Base-by-base conservation (phyloP, 1,140 invertebrate genomes). In the Dryas iulia region DNA sequence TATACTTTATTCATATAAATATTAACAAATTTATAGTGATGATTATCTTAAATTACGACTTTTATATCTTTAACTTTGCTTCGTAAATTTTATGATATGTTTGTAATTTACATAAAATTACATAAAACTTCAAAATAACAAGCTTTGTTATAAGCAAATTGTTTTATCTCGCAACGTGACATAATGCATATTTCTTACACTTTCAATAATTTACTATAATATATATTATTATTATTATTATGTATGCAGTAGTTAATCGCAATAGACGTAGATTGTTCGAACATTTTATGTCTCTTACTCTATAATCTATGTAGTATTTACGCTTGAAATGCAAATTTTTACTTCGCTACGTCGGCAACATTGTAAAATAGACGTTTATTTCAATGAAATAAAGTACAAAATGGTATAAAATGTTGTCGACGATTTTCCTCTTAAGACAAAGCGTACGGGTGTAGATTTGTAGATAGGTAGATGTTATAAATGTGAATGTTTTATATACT, bases 401-500 rank as follows among this genome's bases (percentile, higher is more conserved):
- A 71, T 58, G 26, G 26, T 53, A 23, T 63, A n/a, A 71, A 74
- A 69, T 58, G 76, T 76, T 74, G 67, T 73, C 66, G 66, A 69
- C 66, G 66, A 72, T 66, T 68, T 60, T 60, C 24, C 24, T 58
- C 68, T 47, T 76, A 72, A 72, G 72, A 62, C 66, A 59, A 66
- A 56, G 61, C 59, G 70, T 59, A 62, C 21, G 66, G 74, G 71
- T 74, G 79, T 84, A 81, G 76, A 72, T 66, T 59, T 71, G 67
- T 77, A 79, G 79, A 83, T 81, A 87, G 88, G 88, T 89, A 89
- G 88, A 89, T 89, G 88, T 90, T 88, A 89, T 90, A 84, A 82
- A 83, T 87, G 83, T 84, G 86, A 82, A 86, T 88, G 85, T 89
- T 82, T 79, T 68, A 61, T 35, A 72, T 73, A 68, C 18, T 71